phyloP scores from a whole-genome alignment of 2,113 vertebrate species.

The Scomber japonicus region DNA sequence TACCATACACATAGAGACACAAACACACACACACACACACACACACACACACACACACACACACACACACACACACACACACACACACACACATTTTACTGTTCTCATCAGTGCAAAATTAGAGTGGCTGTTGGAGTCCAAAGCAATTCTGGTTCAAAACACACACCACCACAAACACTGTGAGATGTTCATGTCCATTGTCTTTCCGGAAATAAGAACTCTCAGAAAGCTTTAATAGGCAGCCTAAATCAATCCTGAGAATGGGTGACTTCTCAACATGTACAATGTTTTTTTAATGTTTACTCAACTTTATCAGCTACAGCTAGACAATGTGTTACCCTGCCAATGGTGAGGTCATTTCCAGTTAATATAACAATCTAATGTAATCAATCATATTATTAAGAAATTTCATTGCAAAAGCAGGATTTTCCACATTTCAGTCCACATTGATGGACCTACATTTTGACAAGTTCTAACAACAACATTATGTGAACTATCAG shows the following conservation, averaged over 20 bases:
- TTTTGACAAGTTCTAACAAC: neutral
- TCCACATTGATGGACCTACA: neutral
- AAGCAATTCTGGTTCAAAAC: neutral
- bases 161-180: slow-evolving; percentile 18
- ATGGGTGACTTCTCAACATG: neutral
- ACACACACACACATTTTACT: neutral
- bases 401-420: neutral
- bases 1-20: neutral
- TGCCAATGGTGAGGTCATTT: no score
- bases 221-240: slow-evolving; percentile 16
- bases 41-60: neutral
- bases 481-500: neutral
- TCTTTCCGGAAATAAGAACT: slow-evolving; percentile 24
- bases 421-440: neutral
- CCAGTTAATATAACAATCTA: no score
- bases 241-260: neutral
- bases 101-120: slow-evolving; percentile 15
- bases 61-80: no score
- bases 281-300: neutral
- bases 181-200: neutral
- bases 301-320: no score
- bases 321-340: no score
- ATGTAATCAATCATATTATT: neutral
- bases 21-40: slow-evolving; percentile 13
- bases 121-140: slow-evolving; percentile 3